Evolutionary conservation across 1,140 invertebrate genomes (phyloP), one percentile per base, ranked within the genome.

Genomic region (Goniozus legneri): DNA sequence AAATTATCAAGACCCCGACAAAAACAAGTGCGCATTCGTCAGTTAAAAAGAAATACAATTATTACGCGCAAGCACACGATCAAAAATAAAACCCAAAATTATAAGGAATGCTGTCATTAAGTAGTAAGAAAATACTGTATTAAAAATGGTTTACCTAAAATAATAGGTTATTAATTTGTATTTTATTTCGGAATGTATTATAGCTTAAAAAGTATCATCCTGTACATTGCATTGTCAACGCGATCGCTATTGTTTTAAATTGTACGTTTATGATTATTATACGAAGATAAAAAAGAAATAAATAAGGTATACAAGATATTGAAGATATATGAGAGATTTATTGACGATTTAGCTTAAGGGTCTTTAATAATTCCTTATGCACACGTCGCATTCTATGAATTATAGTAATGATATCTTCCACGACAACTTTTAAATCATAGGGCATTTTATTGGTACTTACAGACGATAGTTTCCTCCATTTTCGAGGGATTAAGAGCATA

Each of bases 161-260:
- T 69, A 75, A 66, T 73, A 72, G 67, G 70, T 65, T 70, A 74
- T 59, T 64, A 50, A 73, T 74, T 73, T 74, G 67, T 73, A 71
- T 73, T 69, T 74, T 55, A 65, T 70, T 73, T 74, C 45, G 40
- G 70, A 74, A 52, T 74, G 73, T 75, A 75, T 65, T 59, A 75
- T 73, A 75, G 70, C 70, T 71, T 74, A 69, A 75, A 74, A 64
- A 71, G 57, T 72, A 74, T 74, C 64, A 74, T 74, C 64, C 70
- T 74, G 71, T 75, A 74, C 71, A 74, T 75, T 75, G 63, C 68
- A 73, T 74, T 67, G 71, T 69, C 51, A 63, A 44, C 64, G 65
- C 50, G 50, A 66, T 61, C 70, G 70, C 67, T 72, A 67, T 74
- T 71, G 67, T 73, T 75, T 74, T 62, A 64, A 71, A 71, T 64